A percentile compares a stretch with the other conserved stretches of the same genome.
These are phyloP conservation scores for Cerastoderma edule DNA, from an alignment of 2,888 invertebrate species.

Conservation along the genomic window DNA sequence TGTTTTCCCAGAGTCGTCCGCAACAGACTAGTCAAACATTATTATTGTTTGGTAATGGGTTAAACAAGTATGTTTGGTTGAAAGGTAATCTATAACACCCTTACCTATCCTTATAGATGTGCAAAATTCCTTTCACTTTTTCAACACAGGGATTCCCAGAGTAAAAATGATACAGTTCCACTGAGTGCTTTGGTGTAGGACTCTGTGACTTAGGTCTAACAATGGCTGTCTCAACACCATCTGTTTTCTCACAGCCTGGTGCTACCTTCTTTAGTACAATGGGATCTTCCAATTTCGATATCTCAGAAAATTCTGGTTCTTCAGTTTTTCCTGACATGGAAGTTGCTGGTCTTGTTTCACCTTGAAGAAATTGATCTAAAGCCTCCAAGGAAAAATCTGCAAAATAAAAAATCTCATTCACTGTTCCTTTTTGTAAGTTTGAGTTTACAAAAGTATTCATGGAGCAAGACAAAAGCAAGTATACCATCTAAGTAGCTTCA, in stretches of 20 bases:
- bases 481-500: no score
- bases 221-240: slow-evolving; percentile 19
- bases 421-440: not conserved
- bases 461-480: no score
- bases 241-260: not conserved
- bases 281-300: slow-evolving; percentile 1
- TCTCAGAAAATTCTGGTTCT: not conserved
- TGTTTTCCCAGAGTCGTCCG: no score
- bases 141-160: slow-evolving; percentile 99
- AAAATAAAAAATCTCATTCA: not conserved
- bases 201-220: slow-evolving; percentile 74
- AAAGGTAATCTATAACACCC: slow-evolving; percentile 75
- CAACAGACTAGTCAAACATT: no score
- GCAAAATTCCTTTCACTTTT: slow-evolving; percentile 97
- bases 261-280: not conserved
- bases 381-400: slow-evolving; percentile 15
- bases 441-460: not conserved
- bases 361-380: not conserved
- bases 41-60: no score
- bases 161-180: slow-evolving; percentile 87
- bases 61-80: no score
- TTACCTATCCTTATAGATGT: slow-evolving; percentile 98
- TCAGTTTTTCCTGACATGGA: not conserved
- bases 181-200: slow-evolving; percentile 64
- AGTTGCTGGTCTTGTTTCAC: not conserved